Evolutionary conservation across 2,113 vertebrate genomes (phyloP).

Genomic region (Hirundichthys speculiger): DNA sequence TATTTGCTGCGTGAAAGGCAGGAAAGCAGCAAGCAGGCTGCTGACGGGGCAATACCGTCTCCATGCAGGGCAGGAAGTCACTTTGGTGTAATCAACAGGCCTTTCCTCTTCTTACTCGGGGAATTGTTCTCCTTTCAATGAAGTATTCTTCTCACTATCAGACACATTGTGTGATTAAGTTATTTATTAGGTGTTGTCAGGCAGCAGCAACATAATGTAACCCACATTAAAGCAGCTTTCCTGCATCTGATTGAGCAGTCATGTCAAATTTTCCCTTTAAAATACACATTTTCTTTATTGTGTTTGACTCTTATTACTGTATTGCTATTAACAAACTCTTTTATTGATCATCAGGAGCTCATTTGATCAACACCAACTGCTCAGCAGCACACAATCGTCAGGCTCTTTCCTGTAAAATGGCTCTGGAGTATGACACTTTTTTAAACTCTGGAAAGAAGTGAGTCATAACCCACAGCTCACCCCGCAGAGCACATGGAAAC

Average conservation of each 20-base stretch:
- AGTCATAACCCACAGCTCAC: constrained; percentile 44
- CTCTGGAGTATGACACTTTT: constrained; percentile 89
- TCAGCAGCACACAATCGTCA: constrained; percentile 90
- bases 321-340: too few species aligned
- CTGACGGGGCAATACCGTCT: constrained; percentile 63
- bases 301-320: background rate
- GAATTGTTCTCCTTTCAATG: constrained; percentile 39
- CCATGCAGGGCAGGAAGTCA: constrained; percentile 59
- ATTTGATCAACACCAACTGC: constrained; percentile 91
- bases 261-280: too few species aligned
- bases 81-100: constrained; percentile 27
- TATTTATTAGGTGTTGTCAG: too few species aligned
- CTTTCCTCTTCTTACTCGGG: constrained; percentile 26
- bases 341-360: constrained; percentile 72
- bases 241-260: too few species aligned
- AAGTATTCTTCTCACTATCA: constrained; percentile 22
- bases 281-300: background rate
- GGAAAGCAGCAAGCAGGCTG: constrained; percentile 57
- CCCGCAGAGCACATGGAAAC: too few species aligned
- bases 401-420: constrained; percentile 95
- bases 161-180: too few species aligned
- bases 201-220: too few species aligned
- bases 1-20: constrained; percentile 44
- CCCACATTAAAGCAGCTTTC: too few species aligned
- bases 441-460: constrained; percentile 89